Evolutionary conservation across 1,140 invertebrate genomes (phyloP).

Genomic region (Megalonaias nervosa): DNA sequence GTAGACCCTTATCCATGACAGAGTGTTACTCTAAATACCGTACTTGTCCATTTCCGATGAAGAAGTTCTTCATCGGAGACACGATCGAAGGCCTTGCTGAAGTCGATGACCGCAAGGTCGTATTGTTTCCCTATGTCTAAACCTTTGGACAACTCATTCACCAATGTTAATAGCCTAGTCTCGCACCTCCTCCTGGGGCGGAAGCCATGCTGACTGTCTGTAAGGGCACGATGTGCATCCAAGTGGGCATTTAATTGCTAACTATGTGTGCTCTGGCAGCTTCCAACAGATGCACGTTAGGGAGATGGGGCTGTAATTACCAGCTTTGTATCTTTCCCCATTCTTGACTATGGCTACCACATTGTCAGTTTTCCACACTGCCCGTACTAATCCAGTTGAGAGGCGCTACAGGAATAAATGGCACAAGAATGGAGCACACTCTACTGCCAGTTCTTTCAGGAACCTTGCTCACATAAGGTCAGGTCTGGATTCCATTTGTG

Average conservation of each 20-base stretch:
- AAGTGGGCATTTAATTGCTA: slow-evolving; percentile 26
- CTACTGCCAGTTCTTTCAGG: background rate
- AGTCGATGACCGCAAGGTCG: too few species aligned
- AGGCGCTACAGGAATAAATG: slow-evolving; percentile 4
- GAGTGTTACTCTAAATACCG: too few species aligned
- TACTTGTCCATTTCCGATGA: too few species aligned
- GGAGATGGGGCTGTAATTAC: slow-evolving; percentile 26
- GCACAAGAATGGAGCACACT: slow-evolving; percentile 14
- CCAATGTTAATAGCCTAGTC: slow-evolving; percentile 4
- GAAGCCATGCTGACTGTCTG: slow-evolving; percentile 32
- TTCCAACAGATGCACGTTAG: slow-evolving; percentile 40
- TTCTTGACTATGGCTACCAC: slow-evolving; percentile 25
- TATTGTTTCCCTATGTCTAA: too few species aligned
- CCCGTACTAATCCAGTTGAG: slow-evolving; percentile 10
- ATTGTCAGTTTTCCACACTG: slow-evolving; percentile 19
- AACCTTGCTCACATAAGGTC: slow-evolving; percentile 7
- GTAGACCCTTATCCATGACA: too few species aligned
- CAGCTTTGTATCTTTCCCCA: slow-evolving; percentile 13
- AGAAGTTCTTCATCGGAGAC: too few species aligned
- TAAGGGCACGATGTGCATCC: slow-evolving; percentile 21
- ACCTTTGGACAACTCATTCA: too few species aligned
- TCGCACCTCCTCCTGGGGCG: slow-evolving; percentile 4
- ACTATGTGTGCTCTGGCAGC: slow-evolving; percentile 24
- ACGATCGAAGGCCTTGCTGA: too few species aligned
- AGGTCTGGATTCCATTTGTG: slow-evolving; percentile 28